Base-by-base conservation (phyloP, 2,888 invertebrate genomes). In the Nematopogon swammerdamellus region DNA sequence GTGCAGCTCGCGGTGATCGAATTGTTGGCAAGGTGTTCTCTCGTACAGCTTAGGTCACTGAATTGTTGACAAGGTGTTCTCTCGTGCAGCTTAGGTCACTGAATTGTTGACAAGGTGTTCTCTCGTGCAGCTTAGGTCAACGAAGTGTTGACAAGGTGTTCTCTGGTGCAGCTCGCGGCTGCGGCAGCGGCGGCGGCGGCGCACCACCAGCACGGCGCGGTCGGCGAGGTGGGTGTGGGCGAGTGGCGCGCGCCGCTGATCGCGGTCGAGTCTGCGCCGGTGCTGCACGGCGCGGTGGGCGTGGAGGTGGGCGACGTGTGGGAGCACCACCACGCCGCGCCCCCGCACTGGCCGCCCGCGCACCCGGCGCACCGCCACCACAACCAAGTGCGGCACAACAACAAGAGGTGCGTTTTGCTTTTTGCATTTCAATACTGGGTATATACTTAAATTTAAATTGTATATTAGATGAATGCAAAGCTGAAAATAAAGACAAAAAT, bases 211-310 rank as follows among this genome's bases (percentile, higher is more conserved):
- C 94, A 95, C 59, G 73, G 62, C 52, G 63, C 64, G 51, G 64
- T 53, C 16, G 67, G 56, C 53, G 67, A 59, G 51, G 56, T 57
- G 58, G 19, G 65, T 62, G 54, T n/a, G 57, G 67, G 58, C 54
- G 77, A 75, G 69, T 95, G 95, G 70, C 95, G 96, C 29, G 95
- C 96, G 49, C 95, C 95, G 47, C 93, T 96, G 81, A 92, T 96
- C 47, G 92, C 92, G 61, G 93, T 92, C 56, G 86, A 86, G 62
- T 79, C 75, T 1, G 71, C 72, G 58, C 75, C 73, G 55, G 66
- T 79, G 58, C 64, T 70, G 19, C 45, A 17, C 5, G 46, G 6
- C 3, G 19, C 11, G 20, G 19, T 5, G 14, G 53, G 54, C 17
- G 53, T 54, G 29, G 55, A 55, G 16, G 79, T 76, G 45, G 69